Percentiles rank a stretch among this genome's conserved stretches.
Conservation (phyloP, 2,113 vertebrate species). For the Phoxinus phoxinus region DNA sequence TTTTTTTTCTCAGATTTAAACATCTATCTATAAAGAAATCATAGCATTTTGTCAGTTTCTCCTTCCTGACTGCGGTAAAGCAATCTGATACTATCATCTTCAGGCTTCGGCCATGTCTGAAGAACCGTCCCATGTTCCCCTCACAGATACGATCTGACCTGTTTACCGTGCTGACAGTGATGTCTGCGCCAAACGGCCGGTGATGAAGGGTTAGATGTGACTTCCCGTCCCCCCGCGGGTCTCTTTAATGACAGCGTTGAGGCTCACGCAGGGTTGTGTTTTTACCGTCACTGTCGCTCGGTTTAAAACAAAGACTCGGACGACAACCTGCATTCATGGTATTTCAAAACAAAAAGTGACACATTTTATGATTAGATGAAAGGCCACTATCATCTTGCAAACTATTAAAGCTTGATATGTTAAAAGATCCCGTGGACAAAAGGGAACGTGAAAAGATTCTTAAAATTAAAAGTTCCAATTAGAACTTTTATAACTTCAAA, state of each 20-base stretch:
- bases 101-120: conserved; percentile 9
- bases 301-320: conserved; percentile 41
- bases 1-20: not conserved
- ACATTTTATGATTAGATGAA: not conserved
- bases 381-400: not conserved
- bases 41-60: not conserved
- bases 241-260: conserved; percentile 49
- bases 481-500: not conserved
- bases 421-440: not conserved
- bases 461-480: not conserved
- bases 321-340: not conserved
- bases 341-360: too few species aligned
- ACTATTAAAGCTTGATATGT: not conserved
- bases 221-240: conserved; percentile 31
- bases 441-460: not conserved
- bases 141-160: conserved; percentile 50
- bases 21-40: not conserved
- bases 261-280: conserved; percentile 32
- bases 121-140: not conserved
- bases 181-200: conserved; percentile 46
- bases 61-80: conserved; percentile 3
- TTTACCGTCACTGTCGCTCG: conserved; percentile 12
- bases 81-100: conserved; percentile 4
- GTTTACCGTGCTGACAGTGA: conserved; percentile 34
- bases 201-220: conserved; percentile 54